Percentiles rank a stretch among this genome's conserved stretches.
These are phyloP conservation scores for Huso huso DNA, from an alignment of 2,797 vertebrate species.

Conservation along the genomic window DNA sequence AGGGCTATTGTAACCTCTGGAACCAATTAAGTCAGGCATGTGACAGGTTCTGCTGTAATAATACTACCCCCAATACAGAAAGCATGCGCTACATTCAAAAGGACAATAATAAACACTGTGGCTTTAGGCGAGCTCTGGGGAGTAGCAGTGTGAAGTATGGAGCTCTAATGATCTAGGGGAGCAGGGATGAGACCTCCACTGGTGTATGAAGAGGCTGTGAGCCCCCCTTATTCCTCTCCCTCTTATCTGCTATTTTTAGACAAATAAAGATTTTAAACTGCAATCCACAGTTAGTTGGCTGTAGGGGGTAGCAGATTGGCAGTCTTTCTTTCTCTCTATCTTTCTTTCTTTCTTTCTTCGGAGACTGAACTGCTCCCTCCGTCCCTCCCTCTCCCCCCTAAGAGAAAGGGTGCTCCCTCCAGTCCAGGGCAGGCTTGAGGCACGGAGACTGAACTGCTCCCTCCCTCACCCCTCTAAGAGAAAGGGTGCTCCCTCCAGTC, in stretches of 20 bases:
- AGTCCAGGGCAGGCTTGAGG: too few relatives aligned
- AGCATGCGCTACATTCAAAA: too few relatives aligned
- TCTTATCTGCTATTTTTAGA: slow-evolving; percentile 48
- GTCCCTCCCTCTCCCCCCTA: slow-evolving; percentile 32
- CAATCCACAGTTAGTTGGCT: slow-evolving; percentile 37
- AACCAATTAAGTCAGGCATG: too few relatives aligned
- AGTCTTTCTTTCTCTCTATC: slow-evolving; percentile 18
- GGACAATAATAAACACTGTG: slow-evolving; percentile 8
- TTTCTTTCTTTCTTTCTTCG: too few relatives aligned
- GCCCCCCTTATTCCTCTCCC: slow-evolving; percentile 3
- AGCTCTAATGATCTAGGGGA: neutral
- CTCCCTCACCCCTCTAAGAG: too few relatives aligned
- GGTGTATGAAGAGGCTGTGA: too few relatives aligned
- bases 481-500: too few relatives aligned
- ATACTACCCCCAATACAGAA: too few relatives aligned
- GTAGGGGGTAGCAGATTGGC: neutral
- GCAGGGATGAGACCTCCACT: too few relatives aligned
- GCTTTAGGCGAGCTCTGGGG: slow-evolving; percentile 20
- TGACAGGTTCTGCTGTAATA: too few relatives aligned
- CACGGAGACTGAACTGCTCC: too few relatives aligned
- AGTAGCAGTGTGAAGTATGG: slow-evolving; percentile 14
- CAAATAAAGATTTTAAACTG: slow-evolving; percentile 52
- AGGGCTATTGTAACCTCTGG: too few relatives aligned
- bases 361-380: slow-evolving; percentile 36
- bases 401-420: slow-evolving; percentile 16